These are phyloP conservation scores for Xiphophorus birchmanni DNA, from an alignment of 2,797 vertebrate species.

Conservation along the genomic window DNA sequence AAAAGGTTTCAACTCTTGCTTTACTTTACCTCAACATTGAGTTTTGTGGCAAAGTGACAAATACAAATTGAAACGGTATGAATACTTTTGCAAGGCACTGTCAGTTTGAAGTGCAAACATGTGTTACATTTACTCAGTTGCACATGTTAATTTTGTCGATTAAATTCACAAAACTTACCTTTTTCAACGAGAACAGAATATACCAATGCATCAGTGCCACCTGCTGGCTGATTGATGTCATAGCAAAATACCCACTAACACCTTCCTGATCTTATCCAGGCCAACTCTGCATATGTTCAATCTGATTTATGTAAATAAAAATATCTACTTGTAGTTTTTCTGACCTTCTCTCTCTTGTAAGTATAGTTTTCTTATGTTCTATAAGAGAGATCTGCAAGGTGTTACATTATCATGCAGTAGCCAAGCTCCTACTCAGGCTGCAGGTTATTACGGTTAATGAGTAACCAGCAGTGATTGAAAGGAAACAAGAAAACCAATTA, in stretches of 20 bases:
- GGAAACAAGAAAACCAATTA: slow-evolving; percentile 19
- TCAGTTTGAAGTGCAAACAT: not conserved
- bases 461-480: slow-evolving; percentile 17
- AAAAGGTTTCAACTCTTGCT: not conserved
- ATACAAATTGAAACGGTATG: not conserved
- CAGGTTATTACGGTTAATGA: slow-evolving; percentile 13
- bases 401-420: not conserved
- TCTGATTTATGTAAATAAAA: not conserved
- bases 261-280: not conserved
- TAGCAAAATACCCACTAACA: slow-evolving; percentile 18
- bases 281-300: slow-evolving; percentile 2
- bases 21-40: not conserved
- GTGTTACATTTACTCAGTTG: not conserved
- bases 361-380: not conserved
- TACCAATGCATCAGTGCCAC: slow-evolving; percentile 42
- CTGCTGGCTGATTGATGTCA: slow-evolving; percentile 49
- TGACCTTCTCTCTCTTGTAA: not conserved
- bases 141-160: slow-evolving; percentile 5
- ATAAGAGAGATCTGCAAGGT: not conserved
- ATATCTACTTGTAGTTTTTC: not conserved
- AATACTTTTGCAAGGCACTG: not conserved
- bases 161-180: not conserved
- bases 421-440: not conserved
- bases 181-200: slow-evolving; percentile 14
- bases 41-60: slow-evolving; percentile 1